phyloP scores from a whole-genome alignment of 2,888 invertebrate genomes.

The Aleiodes alternator region DNA sequence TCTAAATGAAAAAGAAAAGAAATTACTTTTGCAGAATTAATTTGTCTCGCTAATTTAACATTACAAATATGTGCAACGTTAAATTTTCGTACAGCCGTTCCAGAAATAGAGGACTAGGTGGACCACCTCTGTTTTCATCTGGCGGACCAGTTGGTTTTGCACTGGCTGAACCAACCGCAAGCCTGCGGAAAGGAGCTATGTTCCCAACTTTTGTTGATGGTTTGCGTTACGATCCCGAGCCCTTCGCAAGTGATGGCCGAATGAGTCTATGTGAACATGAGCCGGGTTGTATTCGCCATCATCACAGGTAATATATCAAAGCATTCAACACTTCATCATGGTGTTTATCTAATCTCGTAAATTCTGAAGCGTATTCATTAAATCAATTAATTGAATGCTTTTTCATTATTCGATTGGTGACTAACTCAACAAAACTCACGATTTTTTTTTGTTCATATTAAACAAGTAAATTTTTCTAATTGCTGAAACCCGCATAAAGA shows the following conservation, averaged over 20 bases:
- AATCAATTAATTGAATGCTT: not conserved
- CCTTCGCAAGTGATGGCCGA: conserved; percentile 67
- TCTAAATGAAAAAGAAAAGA: too few relatives aligned
- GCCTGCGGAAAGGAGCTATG: conserved; percentile 73
- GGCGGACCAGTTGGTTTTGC: conserved; percentile 68
- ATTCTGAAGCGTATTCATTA: not conserved
- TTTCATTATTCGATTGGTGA: not conserved
- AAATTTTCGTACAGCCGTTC: conserved; percentile 42
- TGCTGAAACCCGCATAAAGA: too few relatives aligned
- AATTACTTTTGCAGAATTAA: too few relatives aligned
- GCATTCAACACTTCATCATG: not conserved
- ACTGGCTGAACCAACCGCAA: conserved; percentile 68
- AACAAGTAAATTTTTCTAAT: too few relatives aligned
- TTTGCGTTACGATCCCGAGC: conserved; percentile 72
- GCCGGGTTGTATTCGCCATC: conserved; percentile 67
- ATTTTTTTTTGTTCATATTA: too few relatives aligned
- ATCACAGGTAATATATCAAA: conserved; percentile 61
- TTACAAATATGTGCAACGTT: not conserved
- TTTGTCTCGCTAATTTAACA: not conserved
- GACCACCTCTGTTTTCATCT: conserved; percentile 61
- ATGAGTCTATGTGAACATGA: conserved; percentile 69
- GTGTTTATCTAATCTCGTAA: not conserved
- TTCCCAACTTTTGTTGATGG: conserved; percentile 76
- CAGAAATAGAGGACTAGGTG: conserved; percentile 28
- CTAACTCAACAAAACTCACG: too few relatives aligned